phyloP scores from a whole-genome alignment of 2,113 vertebrate genomes.

The Tragelaphus imberbis region DNA sequence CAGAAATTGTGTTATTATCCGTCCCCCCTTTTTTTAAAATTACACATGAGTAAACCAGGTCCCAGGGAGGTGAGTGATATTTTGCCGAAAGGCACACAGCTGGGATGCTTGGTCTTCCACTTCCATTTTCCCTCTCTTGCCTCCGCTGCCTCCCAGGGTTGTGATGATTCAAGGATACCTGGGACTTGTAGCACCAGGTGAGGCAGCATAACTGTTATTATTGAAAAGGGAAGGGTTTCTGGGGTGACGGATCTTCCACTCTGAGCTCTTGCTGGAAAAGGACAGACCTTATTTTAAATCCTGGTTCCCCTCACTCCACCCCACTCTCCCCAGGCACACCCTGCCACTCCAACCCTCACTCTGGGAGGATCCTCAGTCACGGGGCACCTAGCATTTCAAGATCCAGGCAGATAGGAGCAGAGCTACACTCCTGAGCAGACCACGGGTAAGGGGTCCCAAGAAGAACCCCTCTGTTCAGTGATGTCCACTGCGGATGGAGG shows the following conservation, averaged over 20 bases:
- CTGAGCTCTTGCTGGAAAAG: not conserved
- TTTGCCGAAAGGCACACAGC: not conserved
- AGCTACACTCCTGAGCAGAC: not conserved
- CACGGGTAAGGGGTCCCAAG: not conserved
- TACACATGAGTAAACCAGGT: not conserved
- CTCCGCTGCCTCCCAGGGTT: no score
- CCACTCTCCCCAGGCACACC: no score
- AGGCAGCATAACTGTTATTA: not conserved
- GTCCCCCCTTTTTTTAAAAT: not conserved
- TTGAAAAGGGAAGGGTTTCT: not conserved
- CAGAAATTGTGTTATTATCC: not conserved
- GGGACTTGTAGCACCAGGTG: not conserved
- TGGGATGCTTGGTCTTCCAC: not conserved
- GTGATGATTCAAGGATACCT: not conserved
- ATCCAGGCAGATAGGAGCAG: not conserved
- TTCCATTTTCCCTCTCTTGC: not conserved
- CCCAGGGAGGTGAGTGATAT: not conserved
- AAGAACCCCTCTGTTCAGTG: slow-evolving; percentile 51
- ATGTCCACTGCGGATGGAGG: not conserved
- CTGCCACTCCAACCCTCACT: not conserved
- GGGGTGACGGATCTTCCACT: not conserved
- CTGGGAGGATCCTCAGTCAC: not conserved
- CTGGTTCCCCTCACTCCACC: not conserved
- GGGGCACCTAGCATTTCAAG: not conserved
- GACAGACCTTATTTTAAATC: not conserved